phyloP scores from a whole-genome alignment of 2,797 vertebrate genomes.

The Danio tinwini region DNA sequence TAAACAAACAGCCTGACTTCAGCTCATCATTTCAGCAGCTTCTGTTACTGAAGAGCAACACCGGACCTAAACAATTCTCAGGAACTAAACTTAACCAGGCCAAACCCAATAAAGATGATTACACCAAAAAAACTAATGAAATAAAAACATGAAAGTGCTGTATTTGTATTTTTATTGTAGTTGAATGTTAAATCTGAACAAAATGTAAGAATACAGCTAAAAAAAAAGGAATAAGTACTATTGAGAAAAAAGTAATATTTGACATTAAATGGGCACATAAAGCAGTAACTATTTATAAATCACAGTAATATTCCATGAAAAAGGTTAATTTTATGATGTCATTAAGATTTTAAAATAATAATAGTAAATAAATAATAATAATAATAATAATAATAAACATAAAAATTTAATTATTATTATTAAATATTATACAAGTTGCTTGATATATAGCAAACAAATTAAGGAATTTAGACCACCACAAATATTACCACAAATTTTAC shows the following conservation, averaged over 20 bases:
- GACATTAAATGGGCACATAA: neutral
- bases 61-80: constrained; percentile 12
- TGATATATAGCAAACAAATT: too few relatives aligned
- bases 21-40: constrained; percentile 57
- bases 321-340: neutral
- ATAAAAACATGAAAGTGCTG: neutral
- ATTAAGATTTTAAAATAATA: too few relatives aligned
- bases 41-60: constrained; percentile 43
- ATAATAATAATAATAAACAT: too few relatives aligned
- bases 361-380: too few relatives aligned
- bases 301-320: neutral
- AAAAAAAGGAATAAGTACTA: too few relatives aligned
- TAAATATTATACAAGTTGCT: too few relatives aligned
- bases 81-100: neutral
- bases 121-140: neutral
- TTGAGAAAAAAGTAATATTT: too few relatives aligned
- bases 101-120: neutral
- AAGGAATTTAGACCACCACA: too few relatives aligned
- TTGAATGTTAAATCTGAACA: too few relatives aligned
- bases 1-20: constrained; percentile 50
- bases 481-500: too few relatives aligned
- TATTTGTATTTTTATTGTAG: neutral
- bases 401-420: too few relatives aligned
- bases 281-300: neutral
- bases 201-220: too few relatives aligned